Evolutionary conservation across 2,888 invertebrate species (phyloP).

Genomic region (Hermaeophaga mercurialis): DNA sequence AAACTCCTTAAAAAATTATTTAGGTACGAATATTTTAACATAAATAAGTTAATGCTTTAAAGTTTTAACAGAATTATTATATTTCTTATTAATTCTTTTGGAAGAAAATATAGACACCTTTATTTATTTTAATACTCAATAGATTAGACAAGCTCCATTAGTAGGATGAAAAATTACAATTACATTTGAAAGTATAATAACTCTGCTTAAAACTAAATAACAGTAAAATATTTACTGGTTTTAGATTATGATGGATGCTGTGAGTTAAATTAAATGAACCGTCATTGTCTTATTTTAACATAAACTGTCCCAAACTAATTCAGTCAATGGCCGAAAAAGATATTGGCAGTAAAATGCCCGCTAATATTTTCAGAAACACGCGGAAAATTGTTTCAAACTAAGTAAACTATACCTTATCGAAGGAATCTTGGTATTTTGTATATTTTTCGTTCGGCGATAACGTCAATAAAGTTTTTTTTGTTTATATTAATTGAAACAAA

Average conservation of each 20-base stretch:
- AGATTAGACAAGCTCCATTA: neutral
- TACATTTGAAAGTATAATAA: neutral
- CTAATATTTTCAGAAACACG: neutral
- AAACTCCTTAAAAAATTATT: too few relatives aligned
- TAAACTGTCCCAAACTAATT: neutral
- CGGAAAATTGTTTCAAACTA: neutral
- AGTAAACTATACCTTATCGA: too few relatives aligned
- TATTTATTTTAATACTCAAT: neutral
- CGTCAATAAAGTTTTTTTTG: too few relatives aligned
- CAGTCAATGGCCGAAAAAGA: neutral
- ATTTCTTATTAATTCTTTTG: too few relatives aligned
- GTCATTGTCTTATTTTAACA: constrained; percentile 1
- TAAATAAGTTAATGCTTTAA: too few relatives aligned
- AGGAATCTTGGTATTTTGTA: too few relatives aligned
- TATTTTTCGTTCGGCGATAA: too few relatives aligned
- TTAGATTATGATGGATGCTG: neutral
- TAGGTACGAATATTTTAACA: too few relatives aligned
- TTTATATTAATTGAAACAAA: too few relatives aligned
- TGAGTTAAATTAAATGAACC: neutral
- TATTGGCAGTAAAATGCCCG: neutral
- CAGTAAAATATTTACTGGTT: neutral
- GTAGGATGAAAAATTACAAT: neutral
- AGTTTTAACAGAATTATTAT: too few relatives aligned
- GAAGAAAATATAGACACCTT: too few relatives aligned
- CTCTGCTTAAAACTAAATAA: neutral